Evolutionary conservation across 2,888 invertebrate genomes (phyloP), one percentile per base, ranked within the genome.

Genomic region (Physocephala rufipes): DNA sequence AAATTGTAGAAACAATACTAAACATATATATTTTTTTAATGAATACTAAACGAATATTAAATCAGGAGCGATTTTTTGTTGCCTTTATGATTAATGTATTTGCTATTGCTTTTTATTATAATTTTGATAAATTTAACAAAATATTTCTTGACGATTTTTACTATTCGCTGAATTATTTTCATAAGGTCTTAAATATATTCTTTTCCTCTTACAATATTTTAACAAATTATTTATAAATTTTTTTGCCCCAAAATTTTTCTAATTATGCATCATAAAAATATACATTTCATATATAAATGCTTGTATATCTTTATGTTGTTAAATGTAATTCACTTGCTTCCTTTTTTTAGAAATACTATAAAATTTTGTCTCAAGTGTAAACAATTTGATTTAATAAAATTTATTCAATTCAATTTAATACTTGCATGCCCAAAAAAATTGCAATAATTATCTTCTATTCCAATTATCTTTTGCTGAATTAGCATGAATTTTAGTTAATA

Each of bases 301-400:
- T 58, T 74, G 72, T 73, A 65, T 71, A 69, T 67, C 70, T 65
- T 63, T 69, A 74, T 70, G 74, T 68, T 74, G 70, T 49, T 61
- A 58, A 58, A 19, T 61, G 58, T 51, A 61, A 36, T n/a, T 19
- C 51, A 61, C 30, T 65, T 62, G 63, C 30, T 63, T 70, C 71
- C 64, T 53, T 71, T 66, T 28, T 80, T 79, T 63, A 78, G 78
- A 79, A 80, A 78, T 71, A 70, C 75, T 73, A 77, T 80, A 76
- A 68, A 71, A 77, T 76, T 79, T 75, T 79, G 78, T 79, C 75
- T 79, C 77, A 80, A 79, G 78, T 61, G 71, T 75, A 71, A 65
- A 74, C 73, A 80, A 80, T 78, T 76, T 75, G 70, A 76, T 73
- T 74, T n/a, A n/a, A n/a, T n/a, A n/a, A n/a, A n/a, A n/a, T n/a